Evolutionary conservation across 2,113 vertebrate genomes (phyloP), one percentile per base, ranked within the genome.

Genomic region (Melanocharis versteri): DNA sequence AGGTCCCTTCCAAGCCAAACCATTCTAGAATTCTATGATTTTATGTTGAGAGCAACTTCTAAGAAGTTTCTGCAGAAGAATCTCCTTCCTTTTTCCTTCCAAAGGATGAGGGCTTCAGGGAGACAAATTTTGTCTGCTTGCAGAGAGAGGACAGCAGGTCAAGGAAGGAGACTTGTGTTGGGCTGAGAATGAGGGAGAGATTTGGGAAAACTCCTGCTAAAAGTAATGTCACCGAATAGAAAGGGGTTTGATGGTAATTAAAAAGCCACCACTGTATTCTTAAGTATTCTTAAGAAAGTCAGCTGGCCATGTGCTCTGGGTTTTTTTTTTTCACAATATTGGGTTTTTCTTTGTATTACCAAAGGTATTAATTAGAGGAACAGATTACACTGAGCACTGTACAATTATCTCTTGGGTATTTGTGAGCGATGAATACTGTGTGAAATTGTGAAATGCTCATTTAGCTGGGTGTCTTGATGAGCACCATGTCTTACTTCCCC

Each of bases 281-380:
- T 23, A 81, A 47, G 11, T 61, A 11, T 45, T 64, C 70, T 73
- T 83, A 16, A 77, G 37, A 44, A 87, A 87, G 15, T 47, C 73
- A 60, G 19, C 35, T 94, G 57, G 13, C 57, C n/a, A 21, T 2
- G 9, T 44, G 21, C 48, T 78, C 9, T 0, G 13, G 16, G 20
- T 18, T 24, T 79, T 62, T 24, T 79, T 62, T 73, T 82, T 66
- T 15, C 22, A 19, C 45, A 65, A 15, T 62, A 69, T 1, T 44
- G 31, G 9, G 10, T 40, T 83, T 89, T 89, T 72, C 77, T 64
- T 62, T 64, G 54, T 87, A 10, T 65, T 82, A 40, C 56, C 73
- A 51, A 51, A 91, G 65, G 15, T 89, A 77, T 76, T 90, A 92
- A 95, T 93, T 90, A 92, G 76, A 73, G 62, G n/a, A 82, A 13